Percentiles rank a stretch among this genome's conserved stretches.
phyloP scores from a whole-genome alignment of 2,113 vertebrate species.

The human region DNA sequence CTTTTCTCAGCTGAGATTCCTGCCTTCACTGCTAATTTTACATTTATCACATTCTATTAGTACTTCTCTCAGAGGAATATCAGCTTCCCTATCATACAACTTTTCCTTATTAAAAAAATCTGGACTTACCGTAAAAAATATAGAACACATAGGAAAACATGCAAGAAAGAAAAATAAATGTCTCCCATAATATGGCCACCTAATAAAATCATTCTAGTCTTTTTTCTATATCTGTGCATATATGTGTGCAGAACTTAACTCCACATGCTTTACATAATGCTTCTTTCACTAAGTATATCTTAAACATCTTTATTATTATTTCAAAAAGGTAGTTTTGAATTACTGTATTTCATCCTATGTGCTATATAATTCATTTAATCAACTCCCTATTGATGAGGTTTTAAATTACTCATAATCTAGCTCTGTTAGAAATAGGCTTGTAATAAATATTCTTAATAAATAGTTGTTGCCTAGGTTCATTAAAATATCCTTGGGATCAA shows the following conservation, averaged over 20 bases:
- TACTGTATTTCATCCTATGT: not conserved
- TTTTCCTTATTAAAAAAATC: not conserved
- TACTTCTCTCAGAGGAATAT: not conserved
- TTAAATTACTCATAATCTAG: constrained; percentile 28
- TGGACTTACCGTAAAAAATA: not conserved
- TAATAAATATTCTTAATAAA: constrained; percentile 17
- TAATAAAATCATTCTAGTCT: not conserved
- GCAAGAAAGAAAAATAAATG: constrained; percentile 1
- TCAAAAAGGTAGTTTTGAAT: constrained; percentile 36
- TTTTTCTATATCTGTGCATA: not conserved
- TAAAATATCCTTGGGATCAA: not conserved
- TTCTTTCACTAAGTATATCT: constrained; percentile 16
- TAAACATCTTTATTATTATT: constrained; percentile 34
- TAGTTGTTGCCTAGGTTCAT: not conserved
- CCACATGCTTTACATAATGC: not conserved
- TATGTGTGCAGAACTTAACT: not conserved
- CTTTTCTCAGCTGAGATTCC: not conserved
- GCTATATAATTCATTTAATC: constrained; percentile 15
- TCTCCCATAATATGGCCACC: not conserved
- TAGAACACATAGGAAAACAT: not conserved
- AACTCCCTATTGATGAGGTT: not conserved
- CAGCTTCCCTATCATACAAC: not conserved
- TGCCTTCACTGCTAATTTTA: not conserved
- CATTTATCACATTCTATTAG: not conserved
- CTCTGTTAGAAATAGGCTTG: not conserved